These are phyloP conservation scores for Parnassius mnemosyne DNA, from an alignment of 2,888 invertebrate genomes.

Conservation along the genomic window DNA sequence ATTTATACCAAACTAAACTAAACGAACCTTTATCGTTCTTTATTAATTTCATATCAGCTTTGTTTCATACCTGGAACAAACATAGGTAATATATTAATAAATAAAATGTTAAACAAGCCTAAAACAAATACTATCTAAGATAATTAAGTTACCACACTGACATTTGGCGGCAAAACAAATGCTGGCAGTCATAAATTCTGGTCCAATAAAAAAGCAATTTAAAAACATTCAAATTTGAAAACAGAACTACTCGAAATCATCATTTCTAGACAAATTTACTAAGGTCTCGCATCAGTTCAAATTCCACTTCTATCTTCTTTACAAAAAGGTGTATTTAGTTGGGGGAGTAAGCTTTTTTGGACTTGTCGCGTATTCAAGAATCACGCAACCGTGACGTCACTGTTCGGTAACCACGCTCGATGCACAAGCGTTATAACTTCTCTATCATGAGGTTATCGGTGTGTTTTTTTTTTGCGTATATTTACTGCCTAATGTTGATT, in stretches of 20 bases:
- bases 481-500: background rate
- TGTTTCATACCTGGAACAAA: constrained; percentile 45
- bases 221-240: constrained; percentile 71
- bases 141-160: constrained; percentile 50
- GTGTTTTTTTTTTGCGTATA: constrained; percentile 37
- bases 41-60: constrained; percentile 10
- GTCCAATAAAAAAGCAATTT: constrained; percentile 78
- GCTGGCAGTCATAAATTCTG: constrained; percentile 66
- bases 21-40: constrained; percentile 14
- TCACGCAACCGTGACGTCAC: constrained; percentile 72
- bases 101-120: constrained; percentile 27
- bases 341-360: constrained; percentile 33
- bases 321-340: constrained; percentile 37
- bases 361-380: constrained; percentile 36
- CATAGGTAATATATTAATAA: constrained; percentile 33
- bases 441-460: constrained; percentile 57
- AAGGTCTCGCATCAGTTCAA: constrained; percentile 37
- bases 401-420: constrained; percentile 70
- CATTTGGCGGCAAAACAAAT: constrained; percentile 67
- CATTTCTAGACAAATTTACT: constrained; percentile 37
- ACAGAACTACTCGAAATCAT: constrained; percentile 50
- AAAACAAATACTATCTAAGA: constrained; percentile 40
- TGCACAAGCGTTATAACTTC: constrained; percentile 56
- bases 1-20: background rate
- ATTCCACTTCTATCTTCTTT: constrained; percentile 34